Base-by-base conservation (phyloP, 1,140 invertebrate species). In the Drosophila lacertosa region DNA sequence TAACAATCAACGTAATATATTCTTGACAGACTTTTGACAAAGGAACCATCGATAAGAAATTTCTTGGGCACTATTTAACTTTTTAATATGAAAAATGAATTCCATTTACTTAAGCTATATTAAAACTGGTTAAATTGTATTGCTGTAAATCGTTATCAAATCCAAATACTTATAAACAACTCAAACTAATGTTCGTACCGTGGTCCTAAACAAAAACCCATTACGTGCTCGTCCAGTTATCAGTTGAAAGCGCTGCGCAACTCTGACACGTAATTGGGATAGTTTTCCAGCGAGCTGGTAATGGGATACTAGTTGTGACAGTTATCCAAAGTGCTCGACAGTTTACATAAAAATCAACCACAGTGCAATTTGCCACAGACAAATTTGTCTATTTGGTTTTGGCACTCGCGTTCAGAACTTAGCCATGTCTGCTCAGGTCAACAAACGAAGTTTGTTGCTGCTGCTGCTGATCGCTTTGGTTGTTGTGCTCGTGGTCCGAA, bases 401-500 rank as follows among this genome's bases (percentile, higher is more conserved):
- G 10, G 47, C 47, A 6, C 15, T 32, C 13, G 45, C 13, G 24
- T 48, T n/a, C n/a, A n/a, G n/a, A n/a, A n/a, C n/a, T n/a, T n/a
- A n/a, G n/a, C 39, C 13, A 67, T 67, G 65, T 37, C 47, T 11
- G 37, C 15, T 9, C 20, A 18, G 13, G 10, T 60, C 18, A 73
- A 65, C n/a, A 60, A 32, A 40, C 45, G 59, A n/a, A 45, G 29
- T 24, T 10, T 44, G 24, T 62, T 51, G 7, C 47, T 84, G 0
- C 22, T 84, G 0, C 3, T 68, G n/a, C 67, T 83, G 0, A 10
- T 64, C 10, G 11, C 6, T 1, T 10, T 79, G 11, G 59, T 60
- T 0, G n/a, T 45, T 0, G 2, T 84, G 10, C 47, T 86, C 0
- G 6, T 80, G 1, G 37, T 66, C 15, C 13, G 42, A 7, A 86